Evolutionary conservation across 2,888 invertebrate species (phyloP), one percentile per base, ranked within the genome.

Genomic region (Hylaea fasciaria): DNA sequence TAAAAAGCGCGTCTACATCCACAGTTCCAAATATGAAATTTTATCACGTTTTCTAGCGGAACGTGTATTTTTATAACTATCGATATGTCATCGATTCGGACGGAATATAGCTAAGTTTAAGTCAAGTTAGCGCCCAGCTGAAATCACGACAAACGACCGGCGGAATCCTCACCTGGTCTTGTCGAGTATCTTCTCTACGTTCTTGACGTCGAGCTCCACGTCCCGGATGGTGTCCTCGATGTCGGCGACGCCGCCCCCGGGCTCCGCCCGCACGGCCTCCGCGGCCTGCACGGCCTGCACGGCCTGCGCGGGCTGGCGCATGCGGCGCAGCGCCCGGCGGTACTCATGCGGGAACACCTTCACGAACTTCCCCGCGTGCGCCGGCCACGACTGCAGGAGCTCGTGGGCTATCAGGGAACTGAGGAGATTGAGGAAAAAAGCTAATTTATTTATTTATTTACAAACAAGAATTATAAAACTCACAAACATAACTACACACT

Each of bases 281-380:
- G 8, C 40, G 14, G 83, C 71, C 0, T 76, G 66, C 0, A 73
- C 16, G n/a, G 83, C 71, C 0, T 76, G 66, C 14, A 1, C 8
- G 14, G 83, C 71, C 0, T 76, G 66, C 0, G 73, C 16, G n/a
- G 83, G 71, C 0, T 76, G 66, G 59, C 0, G 85, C 84, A 96
- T 80, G 68, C 95, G 95, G 69, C 95, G 95, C 17, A 99, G 89
- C 0, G 97, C 99, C 66, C 96, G 94, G 80, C 98, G 98, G 90
- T 98, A 99, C 80, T 99, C 99, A 78, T 96, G 96, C 0, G 99
- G 99, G 94, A 99, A 99, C 47, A 99, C 97, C 93, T 99, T 99
- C 55, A 98, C 94, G 83, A 99, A 98, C 83, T 95, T 94, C 29
- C 94, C 89, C 45, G 96, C 95, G 56, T 95, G 94, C 59, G 93